phyloP scores from a whole-genome alignment of 2,888 invertebrate genomes.

The Resseliella maxima region DNA sequence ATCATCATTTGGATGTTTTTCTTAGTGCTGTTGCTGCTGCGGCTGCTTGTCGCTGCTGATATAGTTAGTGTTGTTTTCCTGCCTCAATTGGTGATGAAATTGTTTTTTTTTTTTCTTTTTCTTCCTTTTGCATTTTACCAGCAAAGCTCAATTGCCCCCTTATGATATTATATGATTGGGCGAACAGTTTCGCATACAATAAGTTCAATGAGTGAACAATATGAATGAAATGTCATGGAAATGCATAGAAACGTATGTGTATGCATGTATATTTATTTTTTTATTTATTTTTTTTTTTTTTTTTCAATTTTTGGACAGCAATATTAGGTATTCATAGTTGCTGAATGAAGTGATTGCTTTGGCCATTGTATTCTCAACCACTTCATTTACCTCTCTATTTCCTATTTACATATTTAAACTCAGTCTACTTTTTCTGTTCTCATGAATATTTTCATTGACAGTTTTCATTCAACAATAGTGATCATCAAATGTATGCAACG shows the following conservation, averaged over 20 bases:
- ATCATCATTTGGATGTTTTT: slow-evolving; percentile 28
- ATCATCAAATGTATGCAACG: no score
- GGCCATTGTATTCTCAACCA: background rate
- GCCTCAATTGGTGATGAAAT: slow-evolving; percentile 19
- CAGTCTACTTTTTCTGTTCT: no score
- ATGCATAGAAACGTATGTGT: no score
- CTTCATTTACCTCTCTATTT: background rate
- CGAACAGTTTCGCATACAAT: background rate
- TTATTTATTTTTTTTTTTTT: no score
- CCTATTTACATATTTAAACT: background rate
- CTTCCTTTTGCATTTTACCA: background rate
- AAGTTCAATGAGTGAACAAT: background rate
- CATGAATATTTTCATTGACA: no score
- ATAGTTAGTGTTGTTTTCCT: slow-evolving; percentile 41
- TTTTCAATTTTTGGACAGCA: background rate
- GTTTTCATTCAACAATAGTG: no score
- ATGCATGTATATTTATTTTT: no score
- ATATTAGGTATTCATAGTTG: background rate
- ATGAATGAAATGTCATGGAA: slow-evolving; percentile 24
- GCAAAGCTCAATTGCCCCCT: background rate
- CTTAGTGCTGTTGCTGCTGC: no score
- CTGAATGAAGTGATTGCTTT: background rate
- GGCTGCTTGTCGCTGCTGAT: slow-evolving; percentile 29
- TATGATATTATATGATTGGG: slow-evolving; percentile 5
- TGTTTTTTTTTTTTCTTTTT: background rate